phyloP scores from a whole-genome alignment of 2,113 vertebrate species.

The Alectura lathami region DNA sequence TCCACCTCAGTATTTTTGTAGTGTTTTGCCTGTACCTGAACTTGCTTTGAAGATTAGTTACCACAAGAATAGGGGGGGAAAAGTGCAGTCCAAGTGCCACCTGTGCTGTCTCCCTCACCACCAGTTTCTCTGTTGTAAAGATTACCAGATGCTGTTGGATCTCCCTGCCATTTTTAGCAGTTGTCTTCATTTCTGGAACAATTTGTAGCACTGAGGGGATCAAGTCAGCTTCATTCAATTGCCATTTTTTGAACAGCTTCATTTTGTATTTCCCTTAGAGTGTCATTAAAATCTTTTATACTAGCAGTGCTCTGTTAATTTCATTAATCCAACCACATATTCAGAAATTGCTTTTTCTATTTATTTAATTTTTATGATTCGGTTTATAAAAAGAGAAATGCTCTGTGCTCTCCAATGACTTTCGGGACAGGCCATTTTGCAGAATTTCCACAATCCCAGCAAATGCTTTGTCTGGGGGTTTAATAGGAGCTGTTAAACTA shows the following conservation, averaged over 20 bases:
- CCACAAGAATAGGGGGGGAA: not conserved
- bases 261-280: slow-evolving; percentile 7
- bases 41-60: slow-evolving; percentile 1
- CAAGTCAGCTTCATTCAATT: not conserved
- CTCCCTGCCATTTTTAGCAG: not conserved
- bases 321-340: slow-evolving; percentile 40
- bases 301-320: slow-evolving; percentile 44
- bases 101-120: not conserved
- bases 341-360: not conserved
- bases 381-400: not conserved
- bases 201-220: slow-evolving; percentile 35
- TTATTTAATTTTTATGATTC: not conserved
- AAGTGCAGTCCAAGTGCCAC: not conserved
- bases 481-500: slow-evolving; percentile 60
- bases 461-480: slow-evolving; percentile 42
- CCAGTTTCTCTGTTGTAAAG: slow-evolving; percentile 13
- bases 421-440: not conserved
- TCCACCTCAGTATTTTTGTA: not conserved
- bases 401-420: not conserved
- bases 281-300: not conserved
- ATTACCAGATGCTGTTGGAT: slow-evolving; percentile 6
- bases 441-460: slow-evolving; percentile 36
- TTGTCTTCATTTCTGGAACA: not conserved
- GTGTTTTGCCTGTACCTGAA: not conserved
- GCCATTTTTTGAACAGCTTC: not conserved